Base-by-base conservation (phyloP, 2,113 vertebrate genomes). In the Silurus asotus region DNA sequence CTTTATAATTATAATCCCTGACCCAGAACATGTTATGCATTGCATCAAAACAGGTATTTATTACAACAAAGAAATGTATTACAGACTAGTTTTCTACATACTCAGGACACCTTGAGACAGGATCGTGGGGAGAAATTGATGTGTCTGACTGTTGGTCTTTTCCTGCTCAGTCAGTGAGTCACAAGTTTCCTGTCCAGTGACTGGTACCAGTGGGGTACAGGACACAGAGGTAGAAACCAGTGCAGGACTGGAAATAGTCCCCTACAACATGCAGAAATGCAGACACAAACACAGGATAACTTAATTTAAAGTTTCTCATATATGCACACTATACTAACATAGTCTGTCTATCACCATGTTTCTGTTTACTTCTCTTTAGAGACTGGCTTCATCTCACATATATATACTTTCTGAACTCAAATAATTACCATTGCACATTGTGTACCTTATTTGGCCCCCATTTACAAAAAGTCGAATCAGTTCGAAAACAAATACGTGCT, bases 171-270 rank as follows among this genome's bases (percentile, higher is more conserved):
- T 89, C 85, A 93, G 28, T 9, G 88, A 28, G 55, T 89, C 72
- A 1, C 87, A 86, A 10, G 78, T 85, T 61, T 88, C 84, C 45
- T 77, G 70, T 7, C 81, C 87, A 64, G 84, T 4, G 2, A 85
- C 53, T 1, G 8, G 86, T 67, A 86, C 90, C 90, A 93, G 91
- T 90, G 93, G 91, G 74, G 90, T 88, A 56, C 85, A 90, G 83
- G 92, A 90, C 90, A 90, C 92, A 89, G 90, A 94, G 93, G 94
- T 94, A 94, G 94, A 94, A 93, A 92, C 94, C 93, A 93, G 90
- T 91, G 91, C 92, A 84, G 92, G 84, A 91, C 93, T 92, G 90
- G 94, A 92, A 86, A 89, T 84, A 81, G 88, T 89, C 88, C 91
- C 90, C 91, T 92, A 79, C 28, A 82, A 53, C 45, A 76, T 48